Evolutionary conservation across 2,113 vertebrate genomes (phyloP).

Genomic region (Proteles cristata): DNA sequence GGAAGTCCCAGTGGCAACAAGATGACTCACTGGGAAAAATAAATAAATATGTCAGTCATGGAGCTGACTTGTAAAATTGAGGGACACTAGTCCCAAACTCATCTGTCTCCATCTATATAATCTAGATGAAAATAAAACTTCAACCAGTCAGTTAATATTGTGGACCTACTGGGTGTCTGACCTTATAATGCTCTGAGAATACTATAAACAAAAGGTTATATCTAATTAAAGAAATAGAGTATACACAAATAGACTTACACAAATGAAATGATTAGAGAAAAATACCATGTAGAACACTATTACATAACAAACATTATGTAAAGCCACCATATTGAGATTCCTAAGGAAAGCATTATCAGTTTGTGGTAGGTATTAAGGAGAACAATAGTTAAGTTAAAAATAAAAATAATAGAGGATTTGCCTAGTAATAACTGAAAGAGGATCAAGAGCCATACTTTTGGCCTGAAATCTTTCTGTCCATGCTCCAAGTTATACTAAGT

Average conservation of each 20-base stretch:
- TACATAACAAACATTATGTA: not conserved
- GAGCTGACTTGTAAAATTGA: not conserved
- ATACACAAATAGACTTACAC: not conserved
- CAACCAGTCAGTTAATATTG: not conserved
- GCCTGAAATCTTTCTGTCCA: not conserved
- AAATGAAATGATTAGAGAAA: not conserved
- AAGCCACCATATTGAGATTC: not conserved
- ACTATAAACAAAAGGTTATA: not conserved
- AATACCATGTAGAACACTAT: not conserved
- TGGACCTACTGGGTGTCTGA: not conserved
- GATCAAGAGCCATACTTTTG: not conserved
- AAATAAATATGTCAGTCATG: too few species aligned
- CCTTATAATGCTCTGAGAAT: not conserved
- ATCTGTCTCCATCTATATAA: not conserved
- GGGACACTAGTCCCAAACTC: not conserved
- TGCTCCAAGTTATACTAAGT: not conserved
- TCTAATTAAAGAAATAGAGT: not conserved
- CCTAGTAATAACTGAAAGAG: not conserved
- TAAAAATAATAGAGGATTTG: not conserved
- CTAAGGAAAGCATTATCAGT: not conserved
- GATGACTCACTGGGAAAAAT: not conserved
- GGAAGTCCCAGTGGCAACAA: not conserved
- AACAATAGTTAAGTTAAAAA: not conserved
- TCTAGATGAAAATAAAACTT: not conserved
- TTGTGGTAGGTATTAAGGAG: not conserved